Base-by-base conservation (phyloP, 2,888 invertebrate genomes). In the Oligia strigilis region DNA sequence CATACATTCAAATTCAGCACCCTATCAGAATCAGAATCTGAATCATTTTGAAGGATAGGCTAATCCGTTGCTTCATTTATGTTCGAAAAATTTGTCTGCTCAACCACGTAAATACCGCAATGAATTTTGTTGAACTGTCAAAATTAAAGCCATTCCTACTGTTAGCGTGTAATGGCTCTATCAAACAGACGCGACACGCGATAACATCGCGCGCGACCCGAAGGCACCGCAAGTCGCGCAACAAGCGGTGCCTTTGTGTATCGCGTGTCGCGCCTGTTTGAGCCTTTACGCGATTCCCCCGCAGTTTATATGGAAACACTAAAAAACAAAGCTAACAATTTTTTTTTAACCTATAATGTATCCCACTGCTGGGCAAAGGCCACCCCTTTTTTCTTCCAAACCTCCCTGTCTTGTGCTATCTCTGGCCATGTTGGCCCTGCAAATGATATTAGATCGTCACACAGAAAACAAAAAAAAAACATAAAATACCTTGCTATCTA, bases 401-500 rank as follows among this genome's bases (percentile, higher is more conserved):
- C 36, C 36, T 29, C 23, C 58, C 4, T 58, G 4, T 60, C 1
- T n/a, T n/a, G n/a, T n/a, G 58, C 58, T 0, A n/a, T 60, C n/a
- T n/a, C n/a, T n/a, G 11, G 23, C 9, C 58, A 23, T 11, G 11
- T 58, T 58, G 13, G 58, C n/a, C 58, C 23, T 11, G 58, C n/a
- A 60, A 60, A n/a, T 58, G 23, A 58, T 11, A n/a, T n/a, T 60
- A 60, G n/a, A 60, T 4, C 11, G 4, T 4, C 2, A 55, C 8
- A 11, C 0, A n/a, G 0, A 60, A 60, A 58, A 52, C 52, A 49
- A 49, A 46, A 52, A 58, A 23, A 58, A 58, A 58, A 8, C 0
- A n/a, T 1, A 58, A 60, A 60, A 60, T 52, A 52, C 5, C 23
- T 19, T n/a, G 29, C 40, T 46, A 69, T 75, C 29, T 72, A 85